Percentiles rank a stretch among this genome's conserved stretches.
Conservation (phyloP, 2,113 vertebrate genomes). For the Cromileptes altivelis region DNA sequence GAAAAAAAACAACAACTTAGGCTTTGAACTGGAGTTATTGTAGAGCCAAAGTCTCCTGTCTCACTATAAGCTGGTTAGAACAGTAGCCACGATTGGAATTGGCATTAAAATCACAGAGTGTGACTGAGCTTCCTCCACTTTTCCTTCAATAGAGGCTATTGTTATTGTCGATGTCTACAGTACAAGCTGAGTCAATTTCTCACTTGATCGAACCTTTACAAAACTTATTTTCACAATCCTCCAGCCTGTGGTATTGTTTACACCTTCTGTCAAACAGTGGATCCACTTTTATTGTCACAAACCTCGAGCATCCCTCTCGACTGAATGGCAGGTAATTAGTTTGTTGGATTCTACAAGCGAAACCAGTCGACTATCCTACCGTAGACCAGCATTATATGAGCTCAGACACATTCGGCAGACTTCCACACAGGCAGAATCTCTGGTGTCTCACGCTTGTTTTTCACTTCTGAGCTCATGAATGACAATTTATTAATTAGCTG, state of each 20-base stretch:
- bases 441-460: slow-evolving; percentile 22
- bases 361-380: not conserved
- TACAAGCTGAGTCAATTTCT: slow-evolving; percentile 57
- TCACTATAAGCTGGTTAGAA: slow-evolving; percentile 17
- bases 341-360: slow-evolving; percentile 17
- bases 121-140: slow-evolving; percentile 41
- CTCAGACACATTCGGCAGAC: not conserved
- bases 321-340: slow-evolving; percentile 40
- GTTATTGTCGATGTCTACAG: slow-evolving; percentile 42
- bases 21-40: not conserved
- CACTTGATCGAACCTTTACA: slow-evolving; percentile 60
- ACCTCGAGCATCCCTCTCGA: not conserved
- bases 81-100: slow-evolving; percentile 33
- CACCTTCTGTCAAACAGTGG: slow-evolving; percentile 5
- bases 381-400: not conserved
- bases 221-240: slow-evolving; percentile 46
- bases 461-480: slow-evolving; percentile 11
- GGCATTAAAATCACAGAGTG: slow-evolving; percentile 39
- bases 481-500: slow-evolving; percentile 59
- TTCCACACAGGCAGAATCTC: not conserved
- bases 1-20: not conserved
- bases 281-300: slow-evolving; percentile 24
- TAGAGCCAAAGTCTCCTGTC: not conserved
- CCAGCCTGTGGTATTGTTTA: slow-evolving; percentile 5
- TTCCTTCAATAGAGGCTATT: slow-evolving; percentile 23